Evolutionary conservation across 1,140 invertebrate species (phyloP), one percentile per base, ranked within the genome.

Genomic region (Antheraea mylitta): DNA sequence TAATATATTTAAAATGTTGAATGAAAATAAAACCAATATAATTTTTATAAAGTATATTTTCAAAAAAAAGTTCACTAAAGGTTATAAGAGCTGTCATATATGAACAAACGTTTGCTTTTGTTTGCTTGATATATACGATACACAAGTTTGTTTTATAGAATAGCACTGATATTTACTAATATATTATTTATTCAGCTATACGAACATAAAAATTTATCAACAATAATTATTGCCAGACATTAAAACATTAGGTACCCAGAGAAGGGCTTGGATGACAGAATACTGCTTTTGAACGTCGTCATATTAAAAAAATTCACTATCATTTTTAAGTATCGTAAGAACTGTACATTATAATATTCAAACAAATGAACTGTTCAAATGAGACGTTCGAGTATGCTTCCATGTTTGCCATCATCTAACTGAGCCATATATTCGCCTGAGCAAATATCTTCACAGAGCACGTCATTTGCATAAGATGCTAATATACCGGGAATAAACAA

Each of bases 31-130:
- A 53, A 53, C 45, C 45, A 53, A 53, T 53, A 16, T 53, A 42
- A 16, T 53, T 53, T 48, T 53, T 53, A n/a, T 53, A 53, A 0
- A 53, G 16, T 53, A 53, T 53, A 53, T 53, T 16, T 16, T 10
- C 0, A 19, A 22, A 53, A 53, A 19, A 61, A 61, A 30, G 60
- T 61, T 36, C 19, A 7, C 5, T 30, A 36, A 22, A 16, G 19
- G 30, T 36, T n/a, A 30, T 61, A 61, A 61, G 18, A 61, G 36
- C 36, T 22, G 60, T 36, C 60, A 61, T 61, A 22, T 61, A 22
- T 53, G 16, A 53, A 53, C 45, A 16, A n/a, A 53, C 16, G 45
- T 48, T 13, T 11, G 7, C 11, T 10, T 48, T 48, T 13, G 45
- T 48, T 48, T 48, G 9, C 37, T 5, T 38, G 2, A 53, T 53